Evolutionary conservation across 92 coral and sea anemone genomes (phyloP).

Genomic region (Palythoa heliodiscus): DNA sequence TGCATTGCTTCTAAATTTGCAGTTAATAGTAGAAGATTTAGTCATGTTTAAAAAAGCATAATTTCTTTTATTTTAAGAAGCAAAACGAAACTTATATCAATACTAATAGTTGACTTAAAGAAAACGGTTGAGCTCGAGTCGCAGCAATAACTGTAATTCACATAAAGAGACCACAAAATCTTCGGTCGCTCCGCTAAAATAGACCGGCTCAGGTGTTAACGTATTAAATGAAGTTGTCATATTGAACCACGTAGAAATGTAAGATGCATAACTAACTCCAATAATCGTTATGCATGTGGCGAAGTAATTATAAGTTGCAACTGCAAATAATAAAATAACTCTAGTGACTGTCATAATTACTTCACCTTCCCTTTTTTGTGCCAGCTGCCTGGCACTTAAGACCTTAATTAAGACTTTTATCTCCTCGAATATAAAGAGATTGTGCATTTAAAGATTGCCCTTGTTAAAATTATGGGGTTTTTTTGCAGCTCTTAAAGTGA

Average conservation of each 20-base stretch:
- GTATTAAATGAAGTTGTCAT: too few species aligned
- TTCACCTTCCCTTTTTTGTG: background rate
- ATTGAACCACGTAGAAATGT: background rate
- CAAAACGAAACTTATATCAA: too few species aligned
- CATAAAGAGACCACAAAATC: too few species aligned
- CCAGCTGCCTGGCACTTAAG: background rate
- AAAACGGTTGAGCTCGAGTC: too few species aligned
- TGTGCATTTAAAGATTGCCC: background rate
- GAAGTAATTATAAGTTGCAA: background rate
- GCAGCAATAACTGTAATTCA: too few species aligned
- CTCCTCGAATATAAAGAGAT: background rate
- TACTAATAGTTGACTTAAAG: too few species aligned
- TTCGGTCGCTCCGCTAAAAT: too few species aligned
- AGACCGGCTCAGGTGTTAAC: too few species aligned
- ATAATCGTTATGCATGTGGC: background rate
- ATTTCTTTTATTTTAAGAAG: too few species aligned
- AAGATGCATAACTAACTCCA: background rate
- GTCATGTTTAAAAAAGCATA: too few species aligned
- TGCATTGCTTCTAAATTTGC: too few species aligned
- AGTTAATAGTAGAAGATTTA: too few species aligned
- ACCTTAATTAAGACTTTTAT: background rate
- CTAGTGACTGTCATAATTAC: background rate
- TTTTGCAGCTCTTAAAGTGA: background rate
- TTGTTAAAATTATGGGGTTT: background rate
- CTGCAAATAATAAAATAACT: background rate